These are phyloP conservation scores for Procambarus clarkii DNA, from an alignment of 1,140 invertebrate species.

Conservation along the genomic window DNA sequence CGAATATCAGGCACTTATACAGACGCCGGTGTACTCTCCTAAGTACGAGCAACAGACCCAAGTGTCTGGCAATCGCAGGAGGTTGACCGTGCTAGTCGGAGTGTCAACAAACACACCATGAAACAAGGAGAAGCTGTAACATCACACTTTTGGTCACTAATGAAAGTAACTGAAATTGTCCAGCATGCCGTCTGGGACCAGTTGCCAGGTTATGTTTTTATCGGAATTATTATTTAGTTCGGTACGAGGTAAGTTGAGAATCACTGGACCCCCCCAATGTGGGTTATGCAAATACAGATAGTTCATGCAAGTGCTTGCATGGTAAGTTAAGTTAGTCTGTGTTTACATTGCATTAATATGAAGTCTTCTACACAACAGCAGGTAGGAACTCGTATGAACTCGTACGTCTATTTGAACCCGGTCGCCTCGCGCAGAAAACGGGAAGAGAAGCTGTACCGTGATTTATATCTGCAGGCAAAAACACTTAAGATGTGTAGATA, in stretches of 20 bases:
- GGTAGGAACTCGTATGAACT: too few relatives aligned
- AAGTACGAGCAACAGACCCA: too few relatives aligned
- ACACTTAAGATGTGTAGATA: not conserved
- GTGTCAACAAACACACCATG: not conserved
- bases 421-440: not conserved
- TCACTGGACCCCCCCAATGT: too few relatives aligned
- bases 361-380: too few relatives aligned
- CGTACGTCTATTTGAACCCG: not conserved
- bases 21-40: too few relatives aligned
- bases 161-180: not conserved
- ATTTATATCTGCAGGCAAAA: not conserved
- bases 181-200: not conserved
- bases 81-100: not conserved
- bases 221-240: too few relatives aligned
- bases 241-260: too few relatives aligned
- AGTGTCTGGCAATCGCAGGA: not conserved
- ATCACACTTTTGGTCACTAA: not conserved
- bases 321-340: too few relatives aligned
- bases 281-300: too few relatives aligned
- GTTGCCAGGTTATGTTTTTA: not conserved
- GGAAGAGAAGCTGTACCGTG: not conserved
- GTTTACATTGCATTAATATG: too few relatives aligned
- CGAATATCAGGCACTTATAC: not conserved
- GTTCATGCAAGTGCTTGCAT: too few relatives aligned
- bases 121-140: not conserved